These are phyloP conservation scores for Cuniculus paca DNA, from an alignment of 2,797 vertebrate genomes.

Conservation along the genomic window DNA sequence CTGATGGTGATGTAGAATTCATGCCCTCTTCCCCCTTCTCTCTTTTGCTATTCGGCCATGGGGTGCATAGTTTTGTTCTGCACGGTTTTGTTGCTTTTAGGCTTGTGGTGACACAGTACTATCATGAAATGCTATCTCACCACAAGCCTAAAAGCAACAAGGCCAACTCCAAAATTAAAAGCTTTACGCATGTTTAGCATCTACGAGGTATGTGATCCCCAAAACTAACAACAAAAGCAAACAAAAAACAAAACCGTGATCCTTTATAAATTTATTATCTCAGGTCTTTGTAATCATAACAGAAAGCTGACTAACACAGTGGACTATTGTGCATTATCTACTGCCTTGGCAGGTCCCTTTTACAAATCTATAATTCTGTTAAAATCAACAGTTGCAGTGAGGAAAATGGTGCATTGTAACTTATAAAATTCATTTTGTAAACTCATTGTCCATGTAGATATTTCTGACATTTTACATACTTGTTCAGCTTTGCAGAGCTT, in stretches of 20 bases:
- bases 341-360: not conserved
- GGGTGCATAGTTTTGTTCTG: not conserved
- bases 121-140: not conserved
- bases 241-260: not conserved
- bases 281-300: not conserved
- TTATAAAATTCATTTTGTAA: constrained; percentile 22
- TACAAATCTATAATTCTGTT: constrained; percentile 7
- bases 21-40: not conserved
- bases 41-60: not conserved
- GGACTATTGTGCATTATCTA: not conserved
- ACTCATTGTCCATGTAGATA: not conserved
- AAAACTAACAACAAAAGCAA: not conserved
- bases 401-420: not conserved
- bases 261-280: not conserved
- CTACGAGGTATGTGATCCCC: not conserved
- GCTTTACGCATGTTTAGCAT: not conserved
- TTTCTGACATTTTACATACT: constrained; percentile 87
- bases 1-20: no score
- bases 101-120: no score
- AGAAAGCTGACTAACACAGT: not conserved
- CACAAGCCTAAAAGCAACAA: not conserved
- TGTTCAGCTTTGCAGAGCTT: constrained; percentile 98
- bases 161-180: not conserved
- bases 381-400: not conserved
- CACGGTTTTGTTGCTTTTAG: no score